Percentiles rank a stretch among this genome's conserved stretches.
These are phyloP conservation scores for Dilophus febrilis DNA, from an alignment of 2,888 invertebrate genomes.

Conservation along the genomic window DNA sequence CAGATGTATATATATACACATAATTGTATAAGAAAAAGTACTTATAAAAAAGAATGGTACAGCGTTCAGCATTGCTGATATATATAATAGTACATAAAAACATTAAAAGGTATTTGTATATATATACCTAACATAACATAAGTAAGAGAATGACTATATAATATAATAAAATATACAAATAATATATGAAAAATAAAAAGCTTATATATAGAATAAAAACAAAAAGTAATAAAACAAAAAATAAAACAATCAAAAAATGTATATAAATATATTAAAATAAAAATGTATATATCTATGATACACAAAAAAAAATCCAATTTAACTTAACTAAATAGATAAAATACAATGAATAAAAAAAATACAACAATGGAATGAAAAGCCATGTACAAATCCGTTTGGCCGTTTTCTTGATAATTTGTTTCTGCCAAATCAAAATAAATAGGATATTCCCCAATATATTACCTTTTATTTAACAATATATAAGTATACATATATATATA, in stretches of 20 bases:
- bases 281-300: too few species aligned
- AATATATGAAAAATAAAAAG: not conserved
- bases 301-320: too few species aligned
- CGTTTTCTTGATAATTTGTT: constrained; percentile 10
- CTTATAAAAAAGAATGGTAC: too few species aligned
- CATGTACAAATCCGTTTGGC: constrained; percentile 10
- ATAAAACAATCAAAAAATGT: too few species aligned
- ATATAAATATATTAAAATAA: too few species aligned
- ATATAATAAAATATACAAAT: not conserved
- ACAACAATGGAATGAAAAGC: not conserved
- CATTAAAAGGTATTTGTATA: too few species aligned
- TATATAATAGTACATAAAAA: too few species aligned
- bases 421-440: constrained; percentile 12
- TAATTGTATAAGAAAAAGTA: too few species aligned
- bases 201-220: not conserved
- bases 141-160: constrained; percentile 1
- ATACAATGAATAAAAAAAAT: not conserved
- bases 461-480: not conserved
- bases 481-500: too few species aligned
- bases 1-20: too few species aligned
- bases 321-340: not conserved
- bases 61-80: too few species aligned
- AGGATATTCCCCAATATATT: constrained; percentile 3
- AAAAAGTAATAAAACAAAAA: not conserved
- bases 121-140: not conserved